Conservation (phyloP, 2,797 vertebrate genomes). For the Dendrocincla fuliginosa region DNA sequence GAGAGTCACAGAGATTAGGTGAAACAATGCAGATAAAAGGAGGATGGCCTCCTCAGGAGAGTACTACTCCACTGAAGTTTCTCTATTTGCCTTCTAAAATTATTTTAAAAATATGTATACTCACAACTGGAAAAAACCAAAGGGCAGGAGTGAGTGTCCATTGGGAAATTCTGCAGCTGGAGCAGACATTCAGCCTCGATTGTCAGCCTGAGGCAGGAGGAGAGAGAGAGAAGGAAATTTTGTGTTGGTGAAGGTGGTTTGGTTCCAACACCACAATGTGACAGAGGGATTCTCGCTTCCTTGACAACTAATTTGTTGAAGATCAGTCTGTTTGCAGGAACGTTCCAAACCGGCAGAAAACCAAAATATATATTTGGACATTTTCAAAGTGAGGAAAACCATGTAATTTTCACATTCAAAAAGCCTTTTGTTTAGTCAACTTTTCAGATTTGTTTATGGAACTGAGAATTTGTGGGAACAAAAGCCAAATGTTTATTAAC, state of each 20-base stretch:
- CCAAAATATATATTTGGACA: constrained; percentile 2
- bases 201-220: constrained; percentile 71
- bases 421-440: not conserved
- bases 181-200: constrained; percentile 78
- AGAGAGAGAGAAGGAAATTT: constrained; percentile 24
- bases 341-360: constrained; percentile 10
- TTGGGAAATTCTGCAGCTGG: constrained; percentile 78
- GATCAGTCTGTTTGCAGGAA: constrained; percentile 31
- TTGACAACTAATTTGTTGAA: constrained; percentile 29
- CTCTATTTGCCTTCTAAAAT: not conserved
- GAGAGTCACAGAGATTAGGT: not conserved
- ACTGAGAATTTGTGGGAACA: not conserved
- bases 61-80: not conserved
- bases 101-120: constrained; percentile 48
- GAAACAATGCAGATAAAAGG: not conserved
- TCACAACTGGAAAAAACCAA: constrained; percentile 83
- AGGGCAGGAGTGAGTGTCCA: constrained; percentile 82
- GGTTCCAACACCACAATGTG: not conserved
- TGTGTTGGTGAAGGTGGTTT: not conserved
- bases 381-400: constrained; percentile 7
- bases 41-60: not conserved
- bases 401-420: not conserved
- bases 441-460: not conserved
- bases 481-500: not conserved
- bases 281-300: constrained; percentile 17